Evolutionary conservation across 30 jellyfish, hydroid and myxozoan genomes (phyloP), one percentile per base, ranked within the genome.

Genomic region (Aurelia sp.): DNA sequence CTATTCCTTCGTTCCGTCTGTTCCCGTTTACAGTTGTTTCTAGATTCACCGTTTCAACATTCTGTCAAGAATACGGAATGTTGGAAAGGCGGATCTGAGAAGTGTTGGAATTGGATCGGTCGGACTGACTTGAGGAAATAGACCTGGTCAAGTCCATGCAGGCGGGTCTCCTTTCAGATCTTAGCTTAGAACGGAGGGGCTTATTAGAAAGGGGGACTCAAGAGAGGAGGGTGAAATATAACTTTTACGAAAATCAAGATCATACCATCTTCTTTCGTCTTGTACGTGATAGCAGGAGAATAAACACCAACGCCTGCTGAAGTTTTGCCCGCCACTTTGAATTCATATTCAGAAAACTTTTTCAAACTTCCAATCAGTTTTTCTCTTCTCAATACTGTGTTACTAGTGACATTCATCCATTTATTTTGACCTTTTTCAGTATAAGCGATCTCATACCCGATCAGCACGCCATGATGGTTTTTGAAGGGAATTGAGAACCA

Each of bases 261-360:
- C 85, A 16, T 74, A 55, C 85, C 85, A 31, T 74, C 85, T 74
- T 74, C 85, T 13, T 17, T 12, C 37, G 85, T 74, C 64, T 72
- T n/a, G 74, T 30, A 20, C 8, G 62, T 19, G 73, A 19, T 22
- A 10, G 18, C 37, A 4, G 37, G 21, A 18, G 85, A 74, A 60
- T 4, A 74, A 0, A 74, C 85, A 3, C 85, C 85, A 27, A 37
- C 20, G 16, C 85, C 85, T 19, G 74, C 61, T 55, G 85, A 74
- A 30, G 85, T 74, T 19, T 17, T 57, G 13, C 85, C 85, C 30
- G 85, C 85, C 73, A 74, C 73, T 37, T 40, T 53, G 44, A 74
- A 48, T 9, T 62, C 85, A 27, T 74, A 57, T 57, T 10, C 85
- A 0, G 62, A 11, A 40, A 52, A 53, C 40, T 4, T 1, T 11